Evolutionary conservation across 2,888 invertebrate genomes (phyloP).

Genomic region (Asteroscopus sphinx): DNA sequence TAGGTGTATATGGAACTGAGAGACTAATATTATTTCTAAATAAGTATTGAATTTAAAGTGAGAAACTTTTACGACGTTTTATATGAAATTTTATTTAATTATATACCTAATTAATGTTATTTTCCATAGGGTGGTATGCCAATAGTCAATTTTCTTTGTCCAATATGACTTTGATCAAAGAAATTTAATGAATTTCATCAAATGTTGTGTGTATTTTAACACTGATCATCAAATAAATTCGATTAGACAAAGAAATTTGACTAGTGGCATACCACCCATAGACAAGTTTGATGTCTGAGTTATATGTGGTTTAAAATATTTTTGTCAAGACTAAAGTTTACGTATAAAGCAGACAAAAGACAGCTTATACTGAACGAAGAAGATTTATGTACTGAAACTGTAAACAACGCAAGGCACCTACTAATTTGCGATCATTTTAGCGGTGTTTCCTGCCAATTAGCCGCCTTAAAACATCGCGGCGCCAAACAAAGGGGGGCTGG

Average conservation of each 20-base stretch:
- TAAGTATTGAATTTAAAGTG: conserved; percentile 70
- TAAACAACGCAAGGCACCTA: conserved; percentile 58
- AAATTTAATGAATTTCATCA: too few species aligned
- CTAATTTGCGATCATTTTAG: conserved; percentile 81
- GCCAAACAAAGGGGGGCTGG: conserved; percentile 81
- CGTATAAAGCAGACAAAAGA: conserved; percentile 26
- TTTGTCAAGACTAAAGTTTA: background rate
- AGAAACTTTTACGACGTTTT: conserved; percentile 29
- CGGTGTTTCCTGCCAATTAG: conserved; percentile 86
- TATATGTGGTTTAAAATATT: background rate
- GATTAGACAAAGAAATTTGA: too few species aligned
- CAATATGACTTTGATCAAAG: too few species aligned
- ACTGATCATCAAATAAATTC: too few species aligned
- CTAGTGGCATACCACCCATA: too few species aligned
- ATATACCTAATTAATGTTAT: too few species aligned
- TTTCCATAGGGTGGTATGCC: too few species aligned
- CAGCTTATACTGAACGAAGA: conserved; percentile 43
- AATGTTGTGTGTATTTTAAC: too few species aligned
- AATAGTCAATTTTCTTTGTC: too few species aligned
- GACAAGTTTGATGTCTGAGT: too few species aligned
- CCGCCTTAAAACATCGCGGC: conserved; percentile 75
- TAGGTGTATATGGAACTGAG: conserved; percentile 74
- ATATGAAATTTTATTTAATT: background rate
- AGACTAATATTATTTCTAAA: conserved; percentile 76
- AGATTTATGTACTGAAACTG: conserved; percentile 62